phyloP scores from a whole-genome alignment of 2,888 invertebrate genomes.

The Trypoxylon attenuatum region DNA sequence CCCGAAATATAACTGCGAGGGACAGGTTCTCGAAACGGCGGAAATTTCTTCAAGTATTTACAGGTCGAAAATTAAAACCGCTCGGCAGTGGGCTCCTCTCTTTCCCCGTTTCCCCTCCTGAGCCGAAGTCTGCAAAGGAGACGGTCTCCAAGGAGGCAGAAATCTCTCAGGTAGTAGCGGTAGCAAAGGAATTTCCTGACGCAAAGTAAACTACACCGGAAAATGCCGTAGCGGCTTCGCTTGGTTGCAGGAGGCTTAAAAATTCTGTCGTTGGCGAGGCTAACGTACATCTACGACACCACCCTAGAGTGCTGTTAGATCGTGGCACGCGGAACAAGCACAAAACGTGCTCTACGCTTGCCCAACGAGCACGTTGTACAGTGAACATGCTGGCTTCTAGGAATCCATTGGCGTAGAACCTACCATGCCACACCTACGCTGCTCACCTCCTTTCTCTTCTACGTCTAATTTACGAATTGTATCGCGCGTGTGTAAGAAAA shows the following conservation, averaged over 20 bases:
- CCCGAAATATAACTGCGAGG: too few relatives aligned
- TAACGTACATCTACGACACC: slow-evolving; percentile 45
- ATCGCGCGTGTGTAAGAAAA: too few relatives aligned
- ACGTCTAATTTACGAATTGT: too few relatives aligned
- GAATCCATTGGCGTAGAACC: slow-evolving; percentile 66
- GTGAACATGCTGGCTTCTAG: slow-evolving; percentile 61
- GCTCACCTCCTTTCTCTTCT: too few relatives aligned
- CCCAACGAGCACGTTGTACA: slow-evolving; percentile 53
- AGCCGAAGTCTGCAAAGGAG: too few relatives aligned
- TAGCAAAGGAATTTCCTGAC: slow-evolving; percentile 25
- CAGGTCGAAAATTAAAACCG: too few relatives aligned
- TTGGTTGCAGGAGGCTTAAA: slow-evolving; percentile 33
- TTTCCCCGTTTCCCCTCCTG: too few relatives aligned
- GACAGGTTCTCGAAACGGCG: too few relatives aligned
- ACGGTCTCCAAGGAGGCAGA: not conserved
- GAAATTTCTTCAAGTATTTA: too few relatives aligned
- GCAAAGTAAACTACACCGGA: slow-evolving; percentile 28
- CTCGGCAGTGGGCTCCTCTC: too few relatives aligned
- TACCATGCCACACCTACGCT: too few relatives aligned
- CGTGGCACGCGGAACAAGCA: slow-evolving; percentile 20
- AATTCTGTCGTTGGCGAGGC: slow-evolving; percentile 32
- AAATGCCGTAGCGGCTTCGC: slow-evolving; percentile 32
- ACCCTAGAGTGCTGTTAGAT: slow-evolving; percentile 57
- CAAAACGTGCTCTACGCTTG: slow-evolving; percentile 30
- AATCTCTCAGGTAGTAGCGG: slow-evolving; percentile 7